These are phyloP conservation scores for Conger conger DNA, from an alignment of 2,113 vertebrate genomes.

Conservation along the genomic window DNA sequence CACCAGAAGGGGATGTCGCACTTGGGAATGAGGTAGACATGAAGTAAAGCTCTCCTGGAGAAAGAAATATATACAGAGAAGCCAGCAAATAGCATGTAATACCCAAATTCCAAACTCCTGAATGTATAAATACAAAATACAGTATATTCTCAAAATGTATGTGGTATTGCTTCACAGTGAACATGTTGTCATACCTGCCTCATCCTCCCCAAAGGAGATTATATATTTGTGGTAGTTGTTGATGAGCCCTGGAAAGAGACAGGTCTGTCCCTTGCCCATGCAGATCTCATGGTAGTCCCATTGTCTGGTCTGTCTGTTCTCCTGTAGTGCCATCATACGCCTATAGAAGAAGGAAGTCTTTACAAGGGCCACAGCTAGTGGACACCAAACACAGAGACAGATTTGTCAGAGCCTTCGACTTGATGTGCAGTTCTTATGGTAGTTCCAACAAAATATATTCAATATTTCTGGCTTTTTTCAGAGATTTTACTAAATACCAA, in stretches of 20 bases:
- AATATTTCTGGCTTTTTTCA: too few relatives aligned
- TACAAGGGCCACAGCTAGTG: background rate
- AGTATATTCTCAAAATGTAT: background rate
- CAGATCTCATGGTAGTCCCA: constrained; percentile 91
- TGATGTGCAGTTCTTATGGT: too few relatives aligned
- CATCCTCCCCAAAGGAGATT: constrained; percentile 94
- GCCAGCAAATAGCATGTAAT: background rate
- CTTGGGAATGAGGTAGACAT: constrained; percentile 86
- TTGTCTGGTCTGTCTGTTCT: constrained; percentile 65
- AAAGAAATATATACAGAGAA: constrained; percentile 14
- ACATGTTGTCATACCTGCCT: constrained; percentile 76
- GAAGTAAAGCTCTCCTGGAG: constrained; percentile 90
- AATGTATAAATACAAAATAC: background rate
- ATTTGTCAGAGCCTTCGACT: too few relatives aligned
- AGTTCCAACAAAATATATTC: too few relatives aligned
- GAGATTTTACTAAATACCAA: too few relatives aligned
- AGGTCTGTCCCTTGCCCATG: constrained; percentile 86
- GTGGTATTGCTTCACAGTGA: background rate
- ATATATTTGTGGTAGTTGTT: constrained; percentile 91
- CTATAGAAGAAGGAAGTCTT: constrained; percentile 52
- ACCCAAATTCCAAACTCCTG: too few relatives aligned
- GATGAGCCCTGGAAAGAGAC: constrained; percentile 87
- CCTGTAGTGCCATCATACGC: constrained; percentile 87
- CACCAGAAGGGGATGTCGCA: constrained; percentile 77
- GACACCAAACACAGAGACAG: too few relatives aligned